Base-by-base conservation (phyloP, 2,113 vertebrate genomes). In the Rhinolophus sinicus region DNA sequence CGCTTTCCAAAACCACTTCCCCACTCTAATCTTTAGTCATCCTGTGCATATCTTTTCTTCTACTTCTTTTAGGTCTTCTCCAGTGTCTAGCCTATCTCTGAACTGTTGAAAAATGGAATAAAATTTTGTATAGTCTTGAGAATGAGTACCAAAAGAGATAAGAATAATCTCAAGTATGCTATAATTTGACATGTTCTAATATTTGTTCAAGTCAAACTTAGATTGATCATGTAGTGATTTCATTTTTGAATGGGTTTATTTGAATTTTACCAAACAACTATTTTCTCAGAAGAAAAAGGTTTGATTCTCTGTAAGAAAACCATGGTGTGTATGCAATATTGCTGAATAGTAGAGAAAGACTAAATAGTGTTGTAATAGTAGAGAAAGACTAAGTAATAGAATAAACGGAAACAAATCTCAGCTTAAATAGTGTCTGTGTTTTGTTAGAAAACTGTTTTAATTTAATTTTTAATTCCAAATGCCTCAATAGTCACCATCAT, bases 391-490 rank as follows among this genome's bases (percentile, higher is more conserved):
- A 65, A 84, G 65, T 94, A 77, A 82, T 54, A 75, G 54, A 58
- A 90, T 69, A 89, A 28, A 54, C 40, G 30, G 62, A 72, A 65
- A 73, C 87, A 80, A 47, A 5, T 8, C 11, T 92, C 56, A 67
- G 22, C 24, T 91, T 89, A 83, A 62, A 64, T 89, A 44, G 3
- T 94, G 18, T 73, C 47, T 91, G 33, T 75, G 33, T 94, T 35
- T 83, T 83, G 0, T 90, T 84, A 86, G 62, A 94, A 93, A 87
- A 52, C 24, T 94, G 12, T n/a, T 76, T 70, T 72, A 93, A 87
- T 96, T 92, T 54, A 54, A 84, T 81, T 97, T 97, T 83, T 50
- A 82, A 90, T 92, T 92, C 6, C n/a, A 83, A 60, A 90, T 89
- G 28, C 64, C n/a, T 70, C 28, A 60, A 10, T 87, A 87, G 40